A percentile compares a stretch with the other conserved stretches of the same genome.
Evolutionary conservation across 2,888 invertebrate genomes (phyloP).

Genomic region (Chirona hameri): DNA sequence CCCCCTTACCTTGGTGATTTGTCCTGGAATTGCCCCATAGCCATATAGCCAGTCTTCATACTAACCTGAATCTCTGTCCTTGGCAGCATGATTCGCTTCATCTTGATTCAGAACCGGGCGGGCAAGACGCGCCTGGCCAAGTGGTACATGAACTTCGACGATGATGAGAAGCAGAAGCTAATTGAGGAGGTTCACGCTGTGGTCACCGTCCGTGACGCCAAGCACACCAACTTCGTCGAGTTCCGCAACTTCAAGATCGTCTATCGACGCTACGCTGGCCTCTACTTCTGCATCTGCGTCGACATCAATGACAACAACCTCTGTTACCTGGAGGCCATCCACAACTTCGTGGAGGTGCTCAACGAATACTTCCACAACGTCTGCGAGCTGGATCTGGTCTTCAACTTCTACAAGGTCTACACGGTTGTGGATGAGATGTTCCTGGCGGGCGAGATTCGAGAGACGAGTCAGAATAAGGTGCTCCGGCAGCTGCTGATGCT

Average conservation of each 20-base stretch:
- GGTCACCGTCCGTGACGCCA: slow-evolving; percentile 97
- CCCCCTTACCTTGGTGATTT: no score
- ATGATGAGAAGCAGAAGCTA: slow-evolving; percentile 98
- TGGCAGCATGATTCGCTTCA: slow-evolving; percentile 81
- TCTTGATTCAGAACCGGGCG: slow-evolving; percentile 97
- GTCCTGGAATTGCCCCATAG: no score
- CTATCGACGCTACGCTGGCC: slow-evolving; percentile 95
- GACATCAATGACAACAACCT: slow-evolving; percentile 99
- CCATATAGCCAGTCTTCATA: no score
- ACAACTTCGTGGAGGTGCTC: slow-evolving; percentile 98
- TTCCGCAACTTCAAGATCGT: slow-evolving; percentile 99
- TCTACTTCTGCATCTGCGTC: slow-evolving; percentile 99
- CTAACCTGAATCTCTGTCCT: no score
- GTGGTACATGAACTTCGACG: slow-evolving; percentile 99
- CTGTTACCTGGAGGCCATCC: slow-evolving; percentile 97
- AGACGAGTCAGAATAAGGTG: slow-evolving; percentile 99
- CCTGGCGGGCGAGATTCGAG: slow-evolving; percentile 95
- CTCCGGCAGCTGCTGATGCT: slow-evolving; percentile 96
- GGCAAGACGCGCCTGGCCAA: slow-evolving; percentile 98
- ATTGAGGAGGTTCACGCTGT: slow-evolving; percentile 99
- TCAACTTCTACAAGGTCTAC: slow-evolving; percentile 98
- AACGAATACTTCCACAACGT: slow-evolving; percentile 99
- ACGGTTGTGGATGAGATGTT: slow-evolving; percentile 99
- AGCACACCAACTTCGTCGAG: slow-evolving; percentile 99
- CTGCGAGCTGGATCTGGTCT: slow-evolving; percentile 97